Base-by-base conservation (phyloP, 2,797 vertebrate genomes). In the Typhlichthys eigenmanni region DNA sequence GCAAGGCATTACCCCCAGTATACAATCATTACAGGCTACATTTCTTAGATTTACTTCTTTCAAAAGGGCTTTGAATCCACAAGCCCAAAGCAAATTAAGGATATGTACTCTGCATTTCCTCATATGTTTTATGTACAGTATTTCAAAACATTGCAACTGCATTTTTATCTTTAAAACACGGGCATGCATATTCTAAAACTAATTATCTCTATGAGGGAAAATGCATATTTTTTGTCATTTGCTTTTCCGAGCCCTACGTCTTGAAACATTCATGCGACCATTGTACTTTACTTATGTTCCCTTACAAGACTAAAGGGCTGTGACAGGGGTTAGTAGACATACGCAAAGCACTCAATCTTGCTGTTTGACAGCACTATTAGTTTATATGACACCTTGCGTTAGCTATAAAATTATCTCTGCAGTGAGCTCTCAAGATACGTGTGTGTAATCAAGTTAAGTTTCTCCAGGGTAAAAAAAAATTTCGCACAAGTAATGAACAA, bases 1-100 rank as follows among this genome's bases (percentile, higher is more conserved):
- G 51, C 8, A 58, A 59, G 73, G 16, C 58, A 60, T 72, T 62
- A 73, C 72, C 71, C 1, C 1, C 38, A 43, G 53, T 55, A 50
- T 58, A 62, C 58, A 70, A 74, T 66, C 56, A 70, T 63, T 63
- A 71, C 46, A 47, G 54, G 34, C 55, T 62, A 46, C 13, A 52
- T 74, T 71, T 61, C 9, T 16, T 49, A 63, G 55, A 53, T 69
- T 60, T 38, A 9, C 34, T 38, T 38, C 34, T 66, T 59, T 57
- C 24, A 24, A 64, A 50, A 43, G n/a, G 66, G 65, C 55, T 29
- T 29, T 29, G 24, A 29, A 29, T 29, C 12, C 55, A 59, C 60
- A 65, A 16, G 29, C 57, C 34, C 46, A 52, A 13, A 56, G 14
- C 32, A 45, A 59, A 34, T 47, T 1, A 50, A 13, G 10, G 1